phyloP scores from a whole-genome alignment of 2,113 vertebrate genomes.

The Corythaixoides concolor region DNA sequence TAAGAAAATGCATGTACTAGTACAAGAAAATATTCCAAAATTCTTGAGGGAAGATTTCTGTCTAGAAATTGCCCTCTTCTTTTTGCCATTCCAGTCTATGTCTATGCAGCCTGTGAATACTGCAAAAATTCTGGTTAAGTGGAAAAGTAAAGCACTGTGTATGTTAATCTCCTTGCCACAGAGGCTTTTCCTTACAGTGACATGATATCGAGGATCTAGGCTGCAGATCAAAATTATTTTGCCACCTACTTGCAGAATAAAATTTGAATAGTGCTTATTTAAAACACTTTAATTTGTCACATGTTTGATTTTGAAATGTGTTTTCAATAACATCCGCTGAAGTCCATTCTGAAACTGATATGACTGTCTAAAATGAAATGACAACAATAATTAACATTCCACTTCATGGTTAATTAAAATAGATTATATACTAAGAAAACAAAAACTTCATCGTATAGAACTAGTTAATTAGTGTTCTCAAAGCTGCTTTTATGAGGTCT shows the following conservation, averaged over 20 bases:
- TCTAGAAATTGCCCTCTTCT: slow-evolving; percentile 44
- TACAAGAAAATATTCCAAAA: slow-evolving; percentile 38
- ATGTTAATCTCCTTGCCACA: slow-evolving; percentile 41
- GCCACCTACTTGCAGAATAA: not conserved
- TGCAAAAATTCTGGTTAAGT: slow-evolving; percentile 23
- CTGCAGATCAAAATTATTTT: slow-evolving; percentile 27
- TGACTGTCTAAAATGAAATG: slow-evolving; percentile 40
- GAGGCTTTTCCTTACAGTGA: slow-evolving; percentile 30
- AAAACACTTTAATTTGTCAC: slow-evolving; percentile 41
- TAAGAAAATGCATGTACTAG: slow-evolving; percentile 51
- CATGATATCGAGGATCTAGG: not conserved
- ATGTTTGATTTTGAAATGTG: slow-evolving; percentile 51
- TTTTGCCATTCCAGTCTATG: not conserved
- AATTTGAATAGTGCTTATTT: slow-evolving; percentile 30
- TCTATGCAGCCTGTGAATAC: not conserved
- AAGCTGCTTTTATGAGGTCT: not conserved
- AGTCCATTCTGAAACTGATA: slow-evolving; percentile 55
- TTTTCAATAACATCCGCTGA: slow-evolving; percentile 48
- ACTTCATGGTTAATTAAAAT: slow-evolving; percentile 60
- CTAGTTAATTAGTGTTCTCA: slow-evolving; percentile 25
- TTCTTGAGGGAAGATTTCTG: slow-evolving; percentile 41
- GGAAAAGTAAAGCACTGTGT: slow-evolving; percentile 24
- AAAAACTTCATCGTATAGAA: not conserved
- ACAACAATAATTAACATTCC: slow-evolving; percentile 55
- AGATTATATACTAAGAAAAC: slow-evolving; percentile 34